Conservation (phyloP, 1,140 invertebrate genomes). For the Drosophila trapezifrons region DNA sequence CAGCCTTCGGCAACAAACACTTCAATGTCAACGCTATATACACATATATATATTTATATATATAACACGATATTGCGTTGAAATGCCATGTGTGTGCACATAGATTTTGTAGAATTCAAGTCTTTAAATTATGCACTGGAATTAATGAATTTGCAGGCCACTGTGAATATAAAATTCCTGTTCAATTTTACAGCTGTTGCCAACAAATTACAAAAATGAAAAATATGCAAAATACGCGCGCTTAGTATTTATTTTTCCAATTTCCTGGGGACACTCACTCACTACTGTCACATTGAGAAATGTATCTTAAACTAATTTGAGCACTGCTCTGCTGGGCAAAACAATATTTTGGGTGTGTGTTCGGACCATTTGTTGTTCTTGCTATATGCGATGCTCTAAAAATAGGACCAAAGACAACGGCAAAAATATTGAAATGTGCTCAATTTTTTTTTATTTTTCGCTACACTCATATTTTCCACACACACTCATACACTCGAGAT, state of each 20-base stretch:
- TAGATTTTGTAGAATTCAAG: background rate
- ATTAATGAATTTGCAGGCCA: conserved; percentile 1
- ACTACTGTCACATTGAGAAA: conserved; percentile 80
- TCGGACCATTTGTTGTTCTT: conserved; percentile 41
- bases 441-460: conserved; percentile 58
- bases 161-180: conserved; percentile 18
- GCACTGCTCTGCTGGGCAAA: conserved; percentile 64
- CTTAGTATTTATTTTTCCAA: conserved; percentile 63
- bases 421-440: conserved; percentile 71
- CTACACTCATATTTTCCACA: conserved; percentile 69
- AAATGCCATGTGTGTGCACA: background rate
- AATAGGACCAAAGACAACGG: conserved; percentile 62
- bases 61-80: conserved; percentile 11
- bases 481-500: conserved; percentile 15
- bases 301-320: conserved; percentile 82
- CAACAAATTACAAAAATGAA: conserved; percentile 57
- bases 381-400: conserved; percentile 46
- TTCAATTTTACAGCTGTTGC: conserved; percentile 60
- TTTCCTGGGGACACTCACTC: conserved; percentile 59
- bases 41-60: conserved; percentile 11
- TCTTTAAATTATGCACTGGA: conserved; percentile 25
- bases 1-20: conserved; percentile 25
- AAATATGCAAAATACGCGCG: conserved; percentile 18
- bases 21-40: conserved; percentile 57
- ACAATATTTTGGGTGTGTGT: conserved; percentile 48